Percentiles rank a stretch among this genome's conserved stretches.
These are phyloP conservation scores for Acomys russatus DNA, from an alignment of 2,797 vertebrate genomes.

Conservation along the genomic window DNA sequence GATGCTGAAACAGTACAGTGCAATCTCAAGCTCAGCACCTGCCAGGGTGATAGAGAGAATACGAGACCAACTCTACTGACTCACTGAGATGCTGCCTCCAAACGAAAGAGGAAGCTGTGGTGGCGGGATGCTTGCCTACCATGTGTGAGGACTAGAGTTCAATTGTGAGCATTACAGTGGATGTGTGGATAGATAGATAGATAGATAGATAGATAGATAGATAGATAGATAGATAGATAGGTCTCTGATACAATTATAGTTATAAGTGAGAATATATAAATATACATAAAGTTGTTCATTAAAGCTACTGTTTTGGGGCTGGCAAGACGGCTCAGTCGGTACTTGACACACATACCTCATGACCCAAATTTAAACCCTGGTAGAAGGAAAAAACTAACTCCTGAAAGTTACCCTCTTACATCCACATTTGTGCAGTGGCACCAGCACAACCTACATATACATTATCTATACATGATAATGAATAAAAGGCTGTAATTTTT, in stretches of 20 bases:
- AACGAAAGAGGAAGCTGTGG: neutral
- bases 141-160: neutral
- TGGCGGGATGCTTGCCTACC: neutral
- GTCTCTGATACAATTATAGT: conserved; percentile 10
- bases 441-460: neutral
- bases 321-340: neutral
- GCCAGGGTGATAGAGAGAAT: neutral
- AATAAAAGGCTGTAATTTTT: neutral
- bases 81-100: neutral
- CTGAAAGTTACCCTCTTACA: neutral
- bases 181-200: neutral
- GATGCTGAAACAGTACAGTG: neutral
- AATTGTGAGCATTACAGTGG: neutral
- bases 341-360: neutral
- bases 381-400: neutral
- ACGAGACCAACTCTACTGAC: neutral
- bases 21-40: neutral
- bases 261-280: neutral
- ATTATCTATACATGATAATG: neutral
- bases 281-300: neutral
- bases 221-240: neutral
- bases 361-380: neutral
- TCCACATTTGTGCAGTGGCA: neutral
- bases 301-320: neutral
- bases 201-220: neutral